Evolutionary conservation across 2,113 vertebrate species (phyloP), one percentile per base, ranked within the genome.

Genomic region (Laticauda colubrina): DNA sequence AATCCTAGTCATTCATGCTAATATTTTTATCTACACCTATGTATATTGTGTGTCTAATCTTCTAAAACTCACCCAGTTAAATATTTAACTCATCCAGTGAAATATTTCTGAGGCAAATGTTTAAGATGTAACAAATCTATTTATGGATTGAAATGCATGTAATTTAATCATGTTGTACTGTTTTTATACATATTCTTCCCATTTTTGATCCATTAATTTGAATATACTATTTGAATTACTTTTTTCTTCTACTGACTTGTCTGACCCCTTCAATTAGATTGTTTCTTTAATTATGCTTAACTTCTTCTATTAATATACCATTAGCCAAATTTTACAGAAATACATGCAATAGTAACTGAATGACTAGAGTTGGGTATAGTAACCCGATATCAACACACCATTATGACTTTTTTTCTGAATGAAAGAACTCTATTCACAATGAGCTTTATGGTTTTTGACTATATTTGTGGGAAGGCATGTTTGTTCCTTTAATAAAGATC

Each of bases 401-500:
- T 39, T 9, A 86, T n/a, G 24, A 45, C 23, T 59, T 91, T 59
- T 87, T 87, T 9, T 87, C 39, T 20, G 8, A 59, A 2, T 10
- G 29, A 23, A 85, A 2, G 29, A 39, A 75, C 26, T 53, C 45
- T 55, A 21, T 55, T 75, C 57, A 59, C 57, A 59, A 9, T 75
- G 11, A 21, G 51, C 29, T 53, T 81, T 51, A 54, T 53, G 29
- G n/a, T 39, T 89, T 45, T 89, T 53, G 9, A 24, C 24, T 81
- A n/a, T 14, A 7, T 89, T 69, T n/a, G 61, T 69, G 61, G 61
- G 26, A 64, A 29, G 24, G 29, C n/a, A 69, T 69, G n/a, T 85
- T 85, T 81, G n/a, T 85, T 39, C 20, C 43, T 39, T 89, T 24
- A 5, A 8, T 92, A 24, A 88, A 75, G 88, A 96, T 94, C 94